Evolutionary conservation across 2,113 vertebrate species (phyloP).

Genomic region (Malurus elegans): DNA sequence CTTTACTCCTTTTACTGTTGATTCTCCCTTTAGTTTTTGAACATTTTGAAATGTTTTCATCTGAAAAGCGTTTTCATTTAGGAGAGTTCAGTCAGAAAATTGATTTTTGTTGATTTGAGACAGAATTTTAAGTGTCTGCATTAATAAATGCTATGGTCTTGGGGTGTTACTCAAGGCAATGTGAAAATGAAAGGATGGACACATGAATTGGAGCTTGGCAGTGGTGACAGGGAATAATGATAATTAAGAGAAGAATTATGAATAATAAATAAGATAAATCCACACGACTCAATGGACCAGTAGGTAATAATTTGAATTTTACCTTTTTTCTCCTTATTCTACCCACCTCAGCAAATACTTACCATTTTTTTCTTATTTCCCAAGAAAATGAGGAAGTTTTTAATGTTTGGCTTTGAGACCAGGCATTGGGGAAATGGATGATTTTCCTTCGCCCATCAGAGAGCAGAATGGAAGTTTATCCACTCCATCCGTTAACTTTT

Average conservation of each 20-base stretch:
- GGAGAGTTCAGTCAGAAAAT: not conserved
- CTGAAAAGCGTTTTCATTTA: not conserved
- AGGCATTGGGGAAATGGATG: not conserved
- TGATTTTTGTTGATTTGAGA: not conserved
- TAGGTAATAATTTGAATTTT: not conserved
- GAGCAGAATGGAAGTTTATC: not conserved
- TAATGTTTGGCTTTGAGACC: not conserved
- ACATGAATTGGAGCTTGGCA: not conserved
- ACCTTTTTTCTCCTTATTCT: not conserved
- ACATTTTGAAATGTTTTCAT: not conserved
- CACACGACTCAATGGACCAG: not conserved
- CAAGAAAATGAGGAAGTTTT: not conserved
- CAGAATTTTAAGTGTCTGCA: not conserved
- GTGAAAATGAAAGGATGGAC: not conserved
- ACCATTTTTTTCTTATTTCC: not conserved
- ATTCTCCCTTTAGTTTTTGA: not conserved
- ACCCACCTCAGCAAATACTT: not conserved
- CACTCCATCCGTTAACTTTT: not conserved
- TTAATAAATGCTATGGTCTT: not conserved
- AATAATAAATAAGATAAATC: not conserved
- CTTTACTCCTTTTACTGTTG: fast-evolving
- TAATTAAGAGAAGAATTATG: not conserved
- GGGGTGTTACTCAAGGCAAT: not conserved
- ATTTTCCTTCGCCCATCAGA: not conserved
- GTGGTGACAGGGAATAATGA: not conserved